Conservation (phyloP, 2,113 vertebrate genomes). For the Dissostichus mawsoni region DNA sequence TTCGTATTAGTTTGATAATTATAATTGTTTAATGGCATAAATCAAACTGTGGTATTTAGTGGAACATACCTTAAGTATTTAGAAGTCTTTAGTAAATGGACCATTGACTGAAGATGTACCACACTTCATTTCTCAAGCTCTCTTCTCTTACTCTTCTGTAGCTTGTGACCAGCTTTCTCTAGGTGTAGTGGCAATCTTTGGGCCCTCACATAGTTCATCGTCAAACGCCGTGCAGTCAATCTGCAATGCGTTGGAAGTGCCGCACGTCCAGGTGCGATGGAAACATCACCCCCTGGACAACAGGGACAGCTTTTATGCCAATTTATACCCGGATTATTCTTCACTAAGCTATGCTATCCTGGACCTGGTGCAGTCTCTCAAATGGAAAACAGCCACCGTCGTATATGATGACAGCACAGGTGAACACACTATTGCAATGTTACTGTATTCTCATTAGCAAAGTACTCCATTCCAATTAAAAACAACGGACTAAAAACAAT, state of each 20-base stretch:
- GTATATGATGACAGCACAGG: slow-evolving; percentile 99
- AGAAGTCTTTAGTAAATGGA: not conserved
- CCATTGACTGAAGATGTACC: not conserved
- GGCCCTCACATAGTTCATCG: slow-evolving; percentile 96
- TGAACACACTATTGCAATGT: slow-evolving; percentile 68
- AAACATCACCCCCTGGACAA: slow-evolving; percentile 99
- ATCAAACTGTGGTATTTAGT: not conserved
- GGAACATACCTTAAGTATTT: not conserved
- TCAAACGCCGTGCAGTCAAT: slow-evolving; percentile 98
- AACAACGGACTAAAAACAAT: not conserved
- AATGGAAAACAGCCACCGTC: slow-evolving; percentile 97
- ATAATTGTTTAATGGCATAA: not conserved
- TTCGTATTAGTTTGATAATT: not conserved
- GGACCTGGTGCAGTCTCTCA: slow-evolving; percentile 96
- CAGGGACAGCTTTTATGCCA: slow-evolving; percentile 98
- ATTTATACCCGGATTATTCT: slow-evolving; percentile 97
- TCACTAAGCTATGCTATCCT: slow-evolving; percentile 98
- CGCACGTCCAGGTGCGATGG: slow-evolving; percentile 98
- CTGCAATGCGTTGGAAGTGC: slow-evolving; percentile 97
- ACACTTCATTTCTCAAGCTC: slow-evolving; percentile 4
- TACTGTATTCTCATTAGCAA: not conserved
- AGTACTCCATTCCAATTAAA: not conserved
- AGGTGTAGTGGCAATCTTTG: slow-evolving; percentile 98
- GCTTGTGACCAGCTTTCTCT: slow-evolving; percentile 98
- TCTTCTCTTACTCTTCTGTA: slow-evolving; percentile 71